Base-by-base conservation (phyloP, 2,888 invertebrate species). In the Caenorhabditis sinica region DNA sequence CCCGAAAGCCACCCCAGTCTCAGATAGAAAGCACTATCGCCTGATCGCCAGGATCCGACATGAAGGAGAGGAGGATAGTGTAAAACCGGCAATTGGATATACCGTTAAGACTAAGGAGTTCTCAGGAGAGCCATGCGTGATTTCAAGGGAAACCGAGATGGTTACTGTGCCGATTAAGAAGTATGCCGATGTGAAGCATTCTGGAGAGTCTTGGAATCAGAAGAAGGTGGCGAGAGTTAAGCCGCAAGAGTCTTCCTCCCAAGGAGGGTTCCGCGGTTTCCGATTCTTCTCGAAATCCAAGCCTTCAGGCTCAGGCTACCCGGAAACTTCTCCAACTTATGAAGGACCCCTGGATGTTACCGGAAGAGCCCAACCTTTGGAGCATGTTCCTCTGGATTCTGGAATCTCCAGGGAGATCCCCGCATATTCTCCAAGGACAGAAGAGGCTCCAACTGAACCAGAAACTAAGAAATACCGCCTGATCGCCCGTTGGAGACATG, bases 31-130 rank as follows among this genome's bases (percentile, higher is more conserved):
- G 20, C 20, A 60, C 74, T 58, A 49, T 40, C 71, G 49, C 30
- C 68, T 71, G 0, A 58, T 88, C 43, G 68, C 82, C 25, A 61
- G 86, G 9, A 51, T 84, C 45, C 68, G 83, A 3, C 86, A 87
- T 30, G 87, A 86, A 33, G 86, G 82, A 20, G 80, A 86, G 15
- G 88, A 86, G 74, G 86, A 87, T 5, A 68, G 45, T 6, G 80
- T 73, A 17, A 73, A 76, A 51, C 71, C 68, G 11, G 80, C 73
- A 5, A 49, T 43, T 3, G n/a, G n/a, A n/a, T n/a, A n/a, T 82
- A 83, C 40, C 40, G n/a, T n/a, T n/a, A n/a, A 56, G 13, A 28
- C 76, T 0, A 56, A 51, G 9, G 30, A 51, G 15, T 79, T 72
- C 36, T 51, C 61, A 13, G 83, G 86, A 45, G 63, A 61, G n/a